A percentile compares a stretch with the other conserved stretches of the same genome.
phyloP scores from a whole-genome alignment of 1,140 invertebrate species.

The Venturia canescens region DNA sequence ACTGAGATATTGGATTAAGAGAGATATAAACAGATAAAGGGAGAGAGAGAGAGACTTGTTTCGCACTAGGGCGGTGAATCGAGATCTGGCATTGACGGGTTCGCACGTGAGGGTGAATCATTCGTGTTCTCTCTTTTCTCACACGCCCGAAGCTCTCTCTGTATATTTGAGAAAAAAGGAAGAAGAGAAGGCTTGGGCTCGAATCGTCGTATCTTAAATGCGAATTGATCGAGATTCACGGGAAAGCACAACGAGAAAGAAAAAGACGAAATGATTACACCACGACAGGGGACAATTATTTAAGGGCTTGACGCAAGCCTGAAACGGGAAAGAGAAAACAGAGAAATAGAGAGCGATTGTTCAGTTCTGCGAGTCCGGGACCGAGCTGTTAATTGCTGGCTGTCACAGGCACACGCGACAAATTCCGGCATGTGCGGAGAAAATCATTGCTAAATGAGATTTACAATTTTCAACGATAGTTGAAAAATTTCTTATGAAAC shows the following conservation, averaged over 20 bases:
- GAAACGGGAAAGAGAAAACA: conserved; percentile 42
- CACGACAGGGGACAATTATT: conserved; percentile 72
- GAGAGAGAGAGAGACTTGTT: conserved; percentile 47
- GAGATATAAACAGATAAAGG: conserved; percentile 47
- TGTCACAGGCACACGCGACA: conserved; percentile 74
- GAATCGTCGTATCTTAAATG: conserved; percentile 73
- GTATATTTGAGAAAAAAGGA: background rate
- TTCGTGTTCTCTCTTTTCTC: conserved; percentile 39
- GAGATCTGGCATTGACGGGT: conserved; percentile 54
- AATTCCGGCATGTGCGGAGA: conserved; percentile 10
- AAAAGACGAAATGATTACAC: conserved; percentile 11
- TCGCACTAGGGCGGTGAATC: conserved; percentile 44
- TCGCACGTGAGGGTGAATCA: conserved; percentile 39
- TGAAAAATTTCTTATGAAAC: too few relatives aligned
- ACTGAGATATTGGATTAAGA: conserved; percentile 43
- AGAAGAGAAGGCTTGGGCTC: conserved; percentile 43
- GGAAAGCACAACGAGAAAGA: conserved; percentile 35
- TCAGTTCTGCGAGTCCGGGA: conserved; percentile 64
- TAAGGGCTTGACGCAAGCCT: conserved; percentile 63
- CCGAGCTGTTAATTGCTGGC: conserved; percentile 73
- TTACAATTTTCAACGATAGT: conserved; percentile 10
- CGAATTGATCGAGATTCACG: conserved; percentile 52
- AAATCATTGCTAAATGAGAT: conserved; percentile 11
- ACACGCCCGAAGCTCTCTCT: background rate
- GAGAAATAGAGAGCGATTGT: conserved; percentile 43